These are phyloP conservation scores for Myopa testacea DNA, from an alignment of 2,888 invertebrate genomes.

Conservation along the genomic window DNA sequence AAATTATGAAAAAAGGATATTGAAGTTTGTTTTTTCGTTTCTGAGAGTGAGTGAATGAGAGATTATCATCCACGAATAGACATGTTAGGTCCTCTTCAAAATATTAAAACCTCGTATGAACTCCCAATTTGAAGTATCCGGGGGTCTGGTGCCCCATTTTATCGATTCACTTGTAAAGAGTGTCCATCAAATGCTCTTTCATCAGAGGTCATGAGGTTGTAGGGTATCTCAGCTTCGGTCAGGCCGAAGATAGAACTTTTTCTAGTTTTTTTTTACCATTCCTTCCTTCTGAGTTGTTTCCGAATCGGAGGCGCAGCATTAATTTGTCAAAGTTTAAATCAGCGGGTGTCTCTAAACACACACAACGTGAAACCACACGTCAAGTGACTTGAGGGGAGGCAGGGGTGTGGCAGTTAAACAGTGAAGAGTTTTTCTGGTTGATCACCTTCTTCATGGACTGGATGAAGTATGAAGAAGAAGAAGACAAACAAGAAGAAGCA, in stretches of 20 bases:
- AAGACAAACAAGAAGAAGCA: not conserved
- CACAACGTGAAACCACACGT: not conserved
- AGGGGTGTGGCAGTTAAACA: not conserved
- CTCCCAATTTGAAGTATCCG: too few relatives aligned
- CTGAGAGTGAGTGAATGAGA: too few relatives aligned
- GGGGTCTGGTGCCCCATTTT: too few relatives aligned
- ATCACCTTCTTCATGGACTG: not conserved
- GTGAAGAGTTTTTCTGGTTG: not conserved
- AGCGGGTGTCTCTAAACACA: constrained; percentile 2
- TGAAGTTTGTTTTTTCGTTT: too few relatives aligned
- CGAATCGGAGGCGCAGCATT: constrained; percentile 28
- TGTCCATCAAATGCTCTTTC: not conserved
- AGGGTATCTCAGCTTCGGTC: not conserved
- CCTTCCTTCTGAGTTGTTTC: constrained; percentile 16
- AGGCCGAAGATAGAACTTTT: not conserved
- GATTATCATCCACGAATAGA: too few relatives aligned
- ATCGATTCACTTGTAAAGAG: not conserved
- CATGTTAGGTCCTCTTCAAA: too few relatives aligned
- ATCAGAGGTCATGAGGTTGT: not conserved
- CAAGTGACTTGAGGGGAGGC: not conserved
- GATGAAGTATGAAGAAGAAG: too few relatives aligned
- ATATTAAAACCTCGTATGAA: too few relatives aligned
- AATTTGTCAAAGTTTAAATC: constrained; percentile 39
- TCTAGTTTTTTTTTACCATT: not conserved
- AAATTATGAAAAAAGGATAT: too few relatives aligned